Conservation (phyloP, 2,113 vertebrate genomes). For the Chaetorhynchus papuensis region DNA sequence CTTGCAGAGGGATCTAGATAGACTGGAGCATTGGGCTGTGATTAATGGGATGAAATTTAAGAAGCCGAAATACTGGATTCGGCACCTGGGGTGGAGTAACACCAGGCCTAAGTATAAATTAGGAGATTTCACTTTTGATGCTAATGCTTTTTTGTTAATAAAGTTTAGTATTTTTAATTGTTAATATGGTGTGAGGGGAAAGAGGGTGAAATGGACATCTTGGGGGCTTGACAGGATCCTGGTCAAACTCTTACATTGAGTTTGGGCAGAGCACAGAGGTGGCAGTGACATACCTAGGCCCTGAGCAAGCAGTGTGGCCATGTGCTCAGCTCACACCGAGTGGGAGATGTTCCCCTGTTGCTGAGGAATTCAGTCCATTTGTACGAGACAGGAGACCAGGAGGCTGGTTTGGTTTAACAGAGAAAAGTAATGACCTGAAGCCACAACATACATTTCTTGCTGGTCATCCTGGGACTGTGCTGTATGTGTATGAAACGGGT, state of each 20-base stretch:
- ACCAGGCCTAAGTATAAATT: neutral
- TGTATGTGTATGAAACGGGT: neutral
- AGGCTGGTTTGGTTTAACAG: neutral
- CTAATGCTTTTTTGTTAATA: neutral
- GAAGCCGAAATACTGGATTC: neutral
- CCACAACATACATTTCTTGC: neutral
- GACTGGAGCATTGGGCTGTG: neutral
- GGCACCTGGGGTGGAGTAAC: neutral
- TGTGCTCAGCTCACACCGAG: accelerated
- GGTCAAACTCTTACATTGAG: neutral
- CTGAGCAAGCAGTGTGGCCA: neutral
- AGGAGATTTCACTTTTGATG: neutral
- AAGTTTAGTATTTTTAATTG: neutral
- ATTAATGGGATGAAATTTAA: neutral
- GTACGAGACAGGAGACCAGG: neutral
- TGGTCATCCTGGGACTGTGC: neutral
- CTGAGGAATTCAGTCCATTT: neutral
- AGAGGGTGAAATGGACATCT: neutral
- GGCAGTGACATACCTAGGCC: neutral
- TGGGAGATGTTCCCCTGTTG: neutral
- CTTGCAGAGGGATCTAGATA: neutral
- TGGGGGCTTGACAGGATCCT: neutral
- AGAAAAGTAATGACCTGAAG: neutral
- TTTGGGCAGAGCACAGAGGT: neutral
- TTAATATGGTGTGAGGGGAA: neutral